Base-by-base conservation (phyloP, 2,797 vertebrate genomes). In the Tolypeutes matacus region DNA sequence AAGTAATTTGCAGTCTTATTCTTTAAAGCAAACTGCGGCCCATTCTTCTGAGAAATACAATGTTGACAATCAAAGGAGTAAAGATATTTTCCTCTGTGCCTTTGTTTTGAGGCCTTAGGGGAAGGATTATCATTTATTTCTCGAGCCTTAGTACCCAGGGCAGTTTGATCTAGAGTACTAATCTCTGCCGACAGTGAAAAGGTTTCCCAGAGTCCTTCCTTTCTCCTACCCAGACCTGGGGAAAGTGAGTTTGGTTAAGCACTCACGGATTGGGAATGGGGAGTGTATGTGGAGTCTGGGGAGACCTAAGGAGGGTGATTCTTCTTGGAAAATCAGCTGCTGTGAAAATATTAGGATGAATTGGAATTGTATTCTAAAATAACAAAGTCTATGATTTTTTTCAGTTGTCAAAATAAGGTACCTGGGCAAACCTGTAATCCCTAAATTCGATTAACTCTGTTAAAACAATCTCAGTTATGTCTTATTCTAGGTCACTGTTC, bases 331-430 rank as follows among this genome's bases (percentile, higher is more conserved):
- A 92, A 64, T 80, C 65, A 73, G 93, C 91, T 86, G 77, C 65
- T 95, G 62, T 27, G 42, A 94, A 94, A 82, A 87, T 29, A 53
- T 81, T 82, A 69, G 72, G 42, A 72, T 70, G 86, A 93, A 23
- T 93, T 87, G 72, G 86, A 77, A 53, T 94, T 93, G 89, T 93
- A 51, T 81, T 95, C 39, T 86, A 23, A 93, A 94, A 72, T 95
- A 82, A 13, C 49, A 1, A 94, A 69, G 75, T 94, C 62, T 75
- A 23, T 88, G 72, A 36, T 31, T 87, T 87, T 39, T 88, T 86
- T 91, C 75, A 92, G 72, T 86, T 92, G 56, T 92, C 62, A 49
- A 82, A 73, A 51, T 76, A 76, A 83, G 60, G 23, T 82, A n/a
- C 51, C 20, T 64, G 62, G 84, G 51, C 34, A 64, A 80, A 92